Evolutionary conservation across 1,140 invertebrate species (phyloP).

Genomic region (Brachystomella parvula): DNA sequence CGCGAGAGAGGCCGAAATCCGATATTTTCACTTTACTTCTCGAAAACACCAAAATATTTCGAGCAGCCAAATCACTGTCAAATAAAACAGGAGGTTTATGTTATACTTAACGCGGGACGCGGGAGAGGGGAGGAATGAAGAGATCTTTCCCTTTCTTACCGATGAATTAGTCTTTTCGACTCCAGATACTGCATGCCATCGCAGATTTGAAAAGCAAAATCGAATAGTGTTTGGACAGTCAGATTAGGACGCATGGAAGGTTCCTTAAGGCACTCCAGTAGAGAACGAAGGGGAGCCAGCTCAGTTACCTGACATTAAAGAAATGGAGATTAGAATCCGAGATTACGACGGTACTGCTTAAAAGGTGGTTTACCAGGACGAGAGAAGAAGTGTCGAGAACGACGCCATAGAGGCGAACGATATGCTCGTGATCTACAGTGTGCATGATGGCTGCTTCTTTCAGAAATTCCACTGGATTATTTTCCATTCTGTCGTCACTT

Average conservation of each 20-base stretch:
- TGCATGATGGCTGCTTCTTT: conserved; percentile 99
- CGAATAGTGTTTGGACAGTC: conserved; percentile 75
- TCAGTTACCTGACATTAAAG: conserved; percentile 67
- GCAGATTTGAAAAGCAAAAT: conserved; percentile 89
- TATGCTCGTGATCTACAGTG: conserved; percentile 90
- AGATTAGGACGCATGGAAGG: conserved; percentile 77
- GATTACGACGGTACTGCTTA: neutral
- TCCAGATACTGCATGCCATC: conserved; percentile 95
- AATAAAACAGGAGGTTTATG: conserved; percentile 2
- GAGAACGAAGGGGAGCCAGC: conserved; percentile 83
- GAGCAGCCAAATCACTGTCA: conserved; percentile 78
- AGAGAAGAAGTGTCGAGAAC: conserved; percentile 87
- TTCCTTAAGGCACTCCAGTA: conserved; percentile 92
- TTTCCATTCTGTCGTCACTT: conserved; percentile 85
- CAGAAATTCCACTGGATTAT: conserved; percentile 90
- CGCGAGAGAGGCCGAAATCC: conserved; percentile 91
- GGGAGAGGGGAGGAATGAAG: too few species aligned
- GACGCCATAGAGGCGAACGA: conserved; percentile 93
- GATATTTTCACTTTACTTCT: conserved; percentile 97
- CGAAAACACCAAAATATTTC: conserved; percentile 92
- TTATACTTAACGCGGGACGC: neutral
- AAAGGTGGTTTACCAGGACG: conserved; percentile 67
- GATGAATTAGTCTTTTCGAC: conserved; percentile 84
- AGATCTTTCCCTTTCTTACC: conserved; percentile 44
- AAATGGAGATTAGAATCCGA: neutral